Evolutionary conservation across 2,888 invertebrate genomes (phyloP), one percentile per base, ranked within the genome.

Genomic region (Pyrocoelia pectoralis): DNA sequence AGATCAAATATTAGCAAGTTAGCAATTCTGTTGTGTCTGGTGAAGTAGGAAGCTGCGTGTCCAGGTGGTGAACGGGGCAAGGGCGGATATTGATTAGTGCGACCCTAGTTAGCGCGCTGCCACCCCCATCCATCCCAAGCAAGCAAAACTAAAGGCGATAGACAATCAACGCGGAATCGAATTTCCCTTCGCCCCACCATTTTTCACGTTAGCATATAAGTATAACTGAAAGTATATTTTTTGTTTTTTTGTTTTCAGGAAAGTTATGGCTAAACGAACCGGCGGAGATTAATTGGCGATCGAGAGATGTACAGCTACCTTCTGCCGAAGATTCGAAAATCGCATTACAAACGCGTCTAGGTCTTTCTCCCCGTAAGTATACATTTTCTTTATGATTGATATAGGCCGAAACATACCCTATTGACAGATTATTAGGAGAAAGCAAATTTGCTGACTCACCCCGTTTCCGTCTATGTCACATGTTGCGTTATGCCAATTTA

Each of bases 201-300:
- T 24, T n/a, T 12, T 18, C 33, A n/a, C n/a, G 9, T 33, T n/a
- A 10, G 33, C 33, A 33, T n/a, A 33, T 33, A 28, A 3, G 4
- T 24, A 28, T 19, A 15, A 19, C 24, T 17, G 3, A 46, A 13
- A 8, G 18, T 24, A 24, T 6, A 18, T 17, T 19, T 19, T 49
- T 8, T 49, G 59, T 63, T 55, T 54, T 54, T 62, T 65, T 71
- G 68, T 66, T 80, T 79, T 40, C 79, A 83, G 83, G 82, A 61
- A 83, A 83, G 77, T 73, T 82, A 74, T 83, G 83, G 83, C 70
- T 82, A 70, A 82, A 78, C 70, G 83, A 82, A 61, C 75, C 81
- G 8, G 24, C 24, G 49, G 82, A 82, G 62, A 79, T 82, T 72
- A 78, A 80, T 57, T 83, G 83, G 83, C 75, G 83, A 70, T 77